Evolutionary conservation across 2,888 invertebrate genomes (phyloP).

Genomic region (Athalia circularis): DNA sequence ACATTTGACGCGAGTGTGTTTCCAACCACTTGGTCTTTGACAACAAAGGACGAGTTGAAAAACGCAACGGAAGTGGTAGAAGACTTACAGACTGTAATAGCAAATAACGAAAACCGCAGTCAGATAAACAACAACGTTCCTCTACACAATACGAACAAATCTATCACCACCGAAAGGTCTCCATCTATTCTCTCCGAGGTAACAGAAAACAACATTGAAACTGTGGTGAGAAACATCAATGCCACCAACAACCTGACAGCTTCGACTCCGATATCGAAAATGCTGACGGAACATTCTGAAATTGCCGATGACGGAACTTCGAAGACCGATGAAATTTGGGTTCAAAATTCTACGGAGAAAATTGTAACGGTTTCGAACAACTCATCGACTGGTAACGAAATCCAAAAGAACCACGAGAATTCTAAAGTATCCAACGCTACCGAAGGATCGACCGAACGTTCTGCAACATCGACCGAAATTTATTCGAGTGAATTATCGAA

Average conservation of each 20-base stretch:
- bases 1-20: constrained; percentile 5
- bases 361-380: constrained; percentile 25
- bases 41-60: constrained; percentile 20
- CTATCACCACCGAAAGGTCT: constrained; percentile 13
- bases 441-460: constrained; percentile 51
- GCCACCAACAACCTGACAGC: constrained; percentile 15
- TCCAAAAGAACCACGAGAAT: constrained; percentile 54
- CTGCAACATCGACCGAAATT: constrained; percentile 10
- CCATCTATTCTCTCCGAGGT: constrained; percentile 22
- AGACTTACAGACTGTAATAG: not conserved
- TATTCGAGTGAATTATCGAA: not conserved
- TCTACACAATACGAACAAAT: constrained; percentile 3
- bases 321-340: not conserved
- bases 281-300: constrained; percentile 12
- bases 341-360: constrained; percentile 43
- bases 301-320: not conserved
- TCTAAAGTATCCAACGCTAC: constrained; percentile 55
- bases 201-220: constrained; percentile 29
- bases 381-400: constrained; percentile 48
- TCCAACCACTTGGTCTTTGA: constrained; percentile 30
- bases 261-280: constrained; percentile 19
- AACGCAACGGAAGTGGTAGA: constrained; percentile 15
- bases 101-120: constrained; percentile 10
- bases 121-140: constrained; percentile 25
- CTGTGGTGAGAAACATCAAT: constrained; percentile 7